phyloP scores from a whole-genome alignment of 2,888 invertebrate genomes.

The Leucania comma region DNA sequence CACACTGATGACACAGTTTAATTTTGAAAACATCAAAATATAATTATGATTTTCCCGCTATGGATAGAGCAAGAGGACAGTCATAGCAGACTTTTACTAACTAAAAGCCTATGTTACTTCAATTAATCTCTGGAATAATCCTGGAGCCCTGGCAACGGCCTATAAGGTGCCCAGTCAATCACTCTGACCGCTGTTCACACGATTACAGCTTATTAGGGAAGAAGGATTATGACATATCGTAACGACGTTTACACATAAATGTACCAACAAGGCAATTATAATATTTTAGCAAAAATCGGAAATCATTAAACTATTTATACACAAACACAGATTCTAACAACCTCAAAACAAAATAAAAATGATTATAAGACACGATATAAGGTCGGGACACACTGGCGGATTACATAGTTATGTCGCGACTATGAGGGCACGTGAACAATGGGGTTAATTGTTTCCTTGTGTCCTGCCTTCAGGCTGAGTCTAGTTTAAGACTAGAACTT shows the following conservation, averaged over 20 bases:
- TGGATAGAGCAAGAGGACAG: too few species aligned
- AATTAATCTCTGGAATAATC: too few species aligned
- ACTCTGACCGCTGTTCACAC: background rate
- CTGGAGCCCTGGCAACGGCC: too few species aligned
- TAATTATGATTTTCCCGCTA: too few species aligned
- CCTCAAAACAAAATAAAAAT: constrained; percentile 21
- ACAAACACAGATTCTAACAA: background rate
- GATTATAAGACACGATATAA: constrained; percentile 25
- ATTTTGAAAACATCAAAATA: too few species aligned
- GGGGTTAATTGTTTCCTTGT: constrained; percentile 56
- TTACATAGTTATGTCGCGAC: constrained; percentile 24
- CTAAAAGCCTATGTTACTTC: too few species aligned
- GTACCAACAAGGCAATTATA: background rate
- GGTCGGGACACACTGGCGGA: constrained; percentile 24
- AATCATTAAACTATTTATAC: background rate
- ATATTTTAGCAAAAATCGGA: background rate
- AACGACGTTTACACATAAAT: background rate
- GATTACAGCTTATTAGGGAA: background rate
- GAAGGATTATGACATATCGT: background rate
- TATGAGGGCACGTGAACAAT: constrained; percentile 47
- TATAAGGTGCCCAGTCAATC: too few species aligned
- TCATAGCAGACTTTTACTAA: too few species aligned
- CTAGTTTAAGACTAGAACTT: constrained; percentile 18
- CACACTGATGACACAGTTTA: too few species aligned
- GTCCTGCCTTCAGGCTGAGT: constrained; percentile 47